These are phyloP conservation scores for Diplogasteroides magnus DNA, from an alignment of 1,140 invertebrate species.

Conservation along the genomic window DNA sequence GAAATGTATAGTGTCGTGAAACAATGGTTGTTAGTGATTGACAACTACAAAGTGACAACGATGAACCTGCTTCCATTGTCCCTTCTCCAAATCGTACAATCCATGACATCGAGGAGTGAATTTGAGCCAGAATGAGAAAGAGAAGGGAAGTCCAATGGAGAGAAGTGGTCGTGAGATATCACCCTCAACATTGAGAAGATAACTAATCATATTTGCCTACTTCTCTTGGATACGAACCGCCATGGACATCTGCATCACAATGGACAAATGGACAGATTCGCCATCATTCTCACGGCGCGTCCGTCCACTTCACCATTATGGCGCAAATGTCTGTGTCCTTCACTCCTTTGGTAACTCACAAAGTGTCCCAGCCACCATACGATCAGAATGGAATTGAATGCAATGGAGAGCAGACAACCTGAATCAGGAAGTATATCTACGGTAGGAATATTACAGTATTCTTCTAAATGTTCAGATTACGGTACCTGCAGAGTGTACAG, in stretches of 20 bases:
- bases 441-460: not conserved
- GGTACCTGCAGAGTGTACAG: not conserved
- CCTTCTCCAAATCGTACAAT: conserved; percentile 4
- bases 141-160: conserved; percentile 19
- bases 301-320: too few species aligned
- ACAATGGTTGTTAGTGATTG: not conserved
- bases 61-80: not conserved
- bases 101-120: conserved; percentile 9
- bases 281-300: too few species aligned
- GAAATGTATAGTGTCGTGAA: not conserved
- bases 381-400: not conserved
- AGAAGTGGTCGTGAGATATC: conserved; percentile 6
- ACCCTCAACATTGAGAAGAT: too few species aligned
- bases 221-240: too few species aligned
- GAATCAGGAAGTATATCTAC: too few species aligned
- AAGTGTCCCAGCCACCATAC: not conserved
- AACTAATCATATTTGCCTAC: too few species aligned
- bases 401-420: not conserved
- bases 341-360: not conserved
- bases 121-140: conserved; percentile 15
- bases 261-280: too few species aligned
- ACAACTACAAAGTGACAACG: not conserved
- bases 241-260: too few species aligned
- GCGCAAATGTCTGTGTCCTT: too few species aligned
- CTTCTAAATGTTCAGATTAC: not conserved